Evolutionary conservation across 2,113 vertebrate genomes (phyloP), one percentile per base, ranked within the genome.

Genomic region (Bubo bubo): DNA sequence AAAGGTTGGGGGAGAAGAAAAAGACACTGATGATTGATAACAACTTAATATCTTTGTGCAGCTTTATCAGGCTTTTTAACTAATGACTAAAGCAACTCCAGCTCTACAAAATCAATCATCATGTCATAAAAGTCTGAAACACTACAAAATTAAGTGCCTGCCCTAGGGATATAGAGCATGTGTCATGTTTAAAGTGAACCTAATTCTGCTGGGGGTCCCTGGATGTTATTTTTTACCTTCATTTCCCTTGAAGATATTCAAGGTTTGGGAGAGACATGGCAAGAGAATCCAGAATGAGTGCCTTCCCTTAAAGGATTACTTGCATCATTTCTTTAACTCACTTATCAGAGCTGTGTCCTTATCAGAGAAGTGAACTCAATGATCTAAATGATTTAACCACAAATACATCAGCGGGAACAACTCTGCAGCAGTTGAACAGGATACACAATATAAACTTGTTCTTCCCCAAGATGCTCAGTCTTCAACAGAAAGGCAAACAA

Each of bases 21-120:
- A 86, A 95, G 94, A 72, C 43, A 4, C n/a, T 14, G 63, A 74
- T 96, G 93, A 97, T 66, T 92, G 95, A 96, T 95, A 95, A 90
- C 91, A 73, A 56, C 93, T 91, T 94, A 86, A 90, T 96, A 95
- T 90, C 74, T 85, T n/a, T 64, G 60, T 83, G 72, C 73, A 83
- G 88, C 64, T 96, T 96, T 95, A 97, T 97, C 93, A 84, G 86
- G 75, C 93, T 88, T 93, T 97, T 96, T 86, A 95, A 93, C 92
- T 96, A 97, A 97, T 96, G 94, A 95, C 92, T 95, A 55, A 59
- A 56, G 89, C 91, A 95, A 85, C 92, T 95, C 76, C 91, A 94
- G 87, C 88, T 94, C 96, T 88, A 68, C 74, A 73, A 73, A 91
- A 97, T 97, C 95, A 95, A 97, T 95, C 97, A 96, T 81, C n/a